A percentile compares a stretch with the other conserved stretches of the same genome.
Conservation (phyloP, 2,888 invertebrate species). For the Drosophila prostipennis region DNA sequence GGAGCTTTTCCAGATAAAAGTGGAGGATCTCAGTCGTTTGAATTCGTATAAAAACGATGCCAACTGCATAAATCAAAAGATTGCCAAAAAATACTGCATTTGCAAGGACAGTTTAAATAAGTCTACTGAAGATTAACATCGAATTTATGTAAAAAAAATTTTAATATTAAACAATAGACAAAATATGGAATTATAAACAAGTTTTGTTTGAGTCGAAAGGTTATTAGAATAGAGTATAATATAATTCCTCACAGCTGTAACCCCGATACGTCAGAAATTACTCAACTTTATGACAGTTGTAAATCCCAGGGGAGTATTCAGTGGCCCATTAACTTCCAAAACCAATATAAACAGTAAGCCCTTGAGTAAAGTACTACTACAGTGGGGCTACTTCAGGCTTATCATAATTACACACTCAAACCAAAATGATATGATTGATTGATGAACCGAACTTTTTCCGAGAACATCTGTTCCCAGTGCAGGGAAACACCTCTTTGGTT, state of each 20-base stretch:
- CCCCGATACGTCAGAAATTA: background rate
- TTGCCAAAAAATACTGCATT: slow-evolving; percentile 86
- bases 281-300: slow-evolving; percentile 1
- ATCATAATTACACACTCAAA: slow-evolving; percentile 18
- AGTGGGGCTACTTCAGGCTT: slow-evolving; percentile 18
- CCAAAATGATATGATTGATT: slow-evolving; percentile 25
- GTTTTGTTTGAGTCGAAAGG: too few species aligned
- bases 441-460: background rate
- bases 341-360: slow-evolving; percentile 12
- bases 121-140: too few species aligned
- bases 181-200: too few species aligned
- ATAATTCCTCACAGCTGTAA: background rate
- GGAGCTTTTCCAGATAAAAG: slow-evolving; percentile 5
- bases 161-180: too few species aligned
- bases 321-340: slow-evolving; percentile 3
- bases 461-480: background rate
- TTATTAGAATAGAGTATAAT: background rate
- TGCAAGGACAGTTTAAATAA: slow-evolving; percentile 28
- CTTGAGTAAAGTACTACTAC: slow-evolving; percentile 4
- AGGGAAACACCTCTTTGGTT: slow-evolving; percentile 9
- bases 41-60: slow-evolving; percentile 85
- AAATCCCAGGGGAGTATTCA: background rate
- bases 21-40: slow-evolving; percentile 86
- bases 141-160: background rate
- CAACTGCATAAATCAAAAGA: slow-evolving; percentile 84